Evolutionary conservation across 2,888 invertebrate species (phyloP), one percentile per base, ranked within the genome.

Genomic region (Trachelus tabidus): DNA sequence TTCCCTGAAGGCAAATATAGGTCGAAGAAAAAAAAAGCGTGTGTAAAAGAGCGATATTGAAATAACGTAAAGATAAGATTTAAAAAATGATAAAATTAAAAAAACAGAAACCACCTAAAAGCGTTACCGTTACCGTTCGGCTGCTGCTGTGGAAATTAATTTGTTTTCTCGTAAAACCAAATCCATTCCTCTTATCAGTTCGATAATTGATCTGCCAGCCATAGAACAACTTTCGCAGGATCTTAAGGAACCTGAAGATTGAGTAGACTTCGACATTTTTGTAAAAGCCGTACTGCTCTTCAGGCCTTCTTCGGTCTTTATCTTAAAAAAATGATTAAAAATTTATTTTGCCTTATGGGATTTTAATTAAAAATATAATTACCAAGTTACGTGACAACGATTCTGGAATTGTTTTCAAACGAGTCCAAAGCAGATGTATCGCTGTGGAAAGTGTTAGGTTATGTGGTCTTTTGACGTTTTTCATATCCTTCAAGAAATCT

Each of bases 101-200:
- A 68, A 31, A 75, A 12, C n/a, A n/a, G 1, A 34, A 31, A 12
- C 30, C 30, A 33, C n/a, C n/a, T 23, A 12, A 4, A 31, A 34
- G 34, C 56, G 76, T 30, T 78, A 77, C 75, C 73, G 78, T 69
- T 83, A 86, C 84, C 81, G 83, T 75, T 78, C 78, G 30, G 75
- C 76, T 56, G 68, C 75, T n/a, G 80, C 80, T n/a, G 71, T 78
- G 30, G 82, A 86, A 81, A 84, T 82, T 82, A 87, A 85, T 83
- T 88, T 82, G 79, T 83, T 83, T 80, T 84, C 79, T 35, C 75
- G 69, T 76, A 84, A 83, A 74, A 76, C 81, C 9, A 68, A 76
- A 75, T 83, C 83, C 80, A 86, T 83, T 75, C 79, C 82, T 69
- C 82, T 84, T 82, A 85, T 83, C 85, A 83, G 75, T 34, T 82